phyloP scores from a whole-genome alignment of 1,140 invertebrate species.

The Linepithema humile region DNA sequence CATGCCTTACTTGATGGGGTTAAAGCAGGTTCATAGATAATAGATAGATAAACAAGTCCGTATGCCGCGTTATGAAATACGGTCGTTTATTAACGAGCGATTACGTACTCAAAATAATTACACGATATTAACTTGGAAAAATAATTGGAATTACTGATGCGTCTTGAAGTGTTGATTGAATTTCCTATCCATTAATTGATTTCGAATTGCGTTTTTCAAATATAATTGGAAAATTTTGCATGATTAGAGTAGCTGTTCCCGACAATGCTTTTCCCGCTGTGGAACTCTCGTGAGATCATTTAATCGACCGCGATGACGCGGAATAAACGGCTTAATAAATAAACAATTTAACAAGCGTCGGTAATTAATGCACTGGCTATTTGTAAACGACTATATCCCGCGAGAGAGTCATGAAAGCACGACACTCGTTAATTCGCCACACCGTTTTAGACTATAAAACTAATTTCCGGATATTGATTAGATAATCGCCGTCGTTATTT shows the following conservation, averaged over 20 bases:
- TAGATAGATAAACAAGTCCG: background rate
- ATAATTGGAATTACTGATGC: background rate
- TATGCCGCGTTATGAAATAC: slow-evolving; percentile 1
- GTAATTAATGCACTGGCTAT: slow-evolving; percentile 58
- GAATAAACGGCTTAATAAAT: slow-evolving; percentile 54
- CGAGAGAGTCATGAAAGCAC: slow-evolving; percentile 17
- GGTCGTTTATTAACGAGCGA: slow-evolving; percentile 13
- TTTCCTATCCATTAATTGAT: background rate
- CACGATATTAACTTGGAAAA: slow-evolving; percentile 1
- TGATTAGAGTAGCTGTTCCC: background rate
- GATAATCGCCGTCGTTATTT: slow-evolving; percentile 19
- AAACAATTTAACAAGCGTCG: slow-evolving; percentile 40
- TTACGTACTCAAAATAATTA: slow-evolving; percentile 22
- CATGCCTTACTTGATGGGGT: slow-evolving; percentile 58
- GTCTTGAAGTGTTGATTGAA: background rate
- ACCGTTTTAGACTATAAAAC: slow-evolving; percentile 36
- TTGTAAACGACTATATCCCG: slow-evolving; percentile 25
- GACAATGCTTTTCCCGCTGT: background rate
- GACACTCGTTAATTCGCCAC: slow-evolving; percentile 26
- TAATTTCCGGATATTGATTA: slow-evolving; percentile 62
- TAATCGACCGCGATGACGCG: slow-evolving; percentile 46
- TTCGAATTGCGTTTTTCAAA: slow-evolving; percentile 6
- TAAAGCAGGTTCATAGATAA: slow-evolving; percentile 51
- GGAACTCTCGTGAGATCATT: slow-evolving; percentile 28
- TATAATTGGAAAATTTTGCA: background rate